Evolutionary conservation across 2,113 vertebrate genomes (phyloP), one percentile per base, ranked within the genome.

Genomic region (Glareola pratincola): DNA sequence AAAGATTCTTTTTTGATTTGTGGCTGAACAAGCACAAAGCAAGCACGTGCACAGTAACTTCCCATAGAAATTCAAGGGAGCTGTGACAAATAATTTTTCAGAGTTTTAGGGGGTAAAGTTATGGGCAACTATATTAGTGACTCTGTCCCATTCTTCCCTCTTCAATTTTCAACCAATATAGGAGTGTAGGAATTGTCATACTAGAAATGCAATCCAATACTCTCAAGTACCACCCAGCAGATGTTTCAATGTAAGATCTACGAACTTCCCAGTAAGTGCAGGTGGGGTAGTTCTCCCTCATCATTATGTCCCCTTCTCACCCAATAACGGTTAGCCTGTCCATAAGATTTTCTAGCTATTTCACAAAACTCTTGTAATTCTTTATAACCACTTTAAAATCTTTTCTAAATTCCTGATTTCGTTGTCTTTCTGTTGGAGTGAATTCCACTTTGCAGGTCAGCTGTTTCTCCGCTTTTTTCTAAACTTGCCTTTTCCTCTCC

Each of bases 1-100:
- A 85, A 85, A 85, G 22, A 47, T 66, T 96, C 29, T 67, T 66
- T 73, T 93, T 80, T 67, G 24, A 88, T 92, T 91, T 90, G 39
- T 50, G 41, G 62, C 20, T 88, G 75, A 88, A 47, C 56, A 92
- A 63, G 24, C 50, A 79, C 67, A 92, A 92, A 83, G 36, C 50
- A 94, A 47, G 20, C 20, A 37, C 29, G 12, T 34, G 53, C 59
- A 29, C 21, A 62, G 27, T 57, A 93, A 76, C n/a, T 92, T 92
- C 73, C 68, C 57, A 64, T 0, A 80, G 22, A 88, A 92, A 92
- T 32, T 47, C 29, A 77, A 91, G 26, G 16, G 39, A 92, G 34
- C 0, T 30, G 12, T 85, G 39, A 90, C 73, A 82, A 92, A 54
- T 27, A 36, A 17, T 34, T 73, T 62, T 74, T 30, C 19, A 6